Evolutionary conservation across 2,113 vertebrate species (phyloP).

Genomic region (Symphodus melops): DNA sequence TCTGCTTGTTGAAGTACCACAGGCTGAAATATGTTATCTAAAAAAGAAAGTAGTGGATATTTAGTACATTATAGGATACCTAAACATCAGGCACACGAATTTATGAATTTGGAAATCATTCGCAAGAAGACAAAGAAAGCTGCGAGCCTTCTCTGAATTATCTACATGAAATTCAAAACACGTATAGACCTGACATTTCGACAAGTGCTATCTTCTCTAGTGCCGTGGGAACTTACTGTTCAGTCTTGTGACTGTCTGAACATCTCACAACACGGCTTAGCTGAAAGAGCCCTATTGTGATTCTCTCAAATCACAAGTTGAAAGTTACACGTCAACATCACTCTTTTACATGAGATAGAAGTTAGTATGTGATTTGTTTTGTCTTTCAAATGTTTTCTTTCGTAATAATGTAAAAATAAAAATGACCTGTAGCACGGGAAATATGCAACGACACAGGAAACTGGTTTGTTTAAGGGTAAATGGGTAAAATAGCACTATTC

Average conservation of each 20-base stretch:
- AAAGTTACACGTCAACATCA: neutral
- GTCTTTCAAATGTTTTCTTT: neutral
- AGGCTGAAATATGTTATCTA: slow-evolving; percentile 97
- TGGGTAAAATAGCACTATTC: too few species aligned
- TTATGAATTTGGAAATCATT: too few species aligned
- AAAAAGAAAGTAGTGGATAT: slow-evolving; percentile 10
- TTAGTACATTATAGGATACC: neutral
- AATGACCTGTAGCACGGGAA: neutral
- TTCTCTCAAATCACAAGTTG: slow-evolving; percentile 24
- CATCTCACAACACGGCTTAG: slow-evolving; percentile 32
- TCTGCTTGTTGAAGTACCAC: slow-evolving; percentile 99
- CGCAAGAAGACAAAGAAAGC: neutral
- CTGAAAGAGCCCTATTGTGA: slow-evolving; percentile 22
- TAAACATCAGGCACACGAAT: too few species aligned
- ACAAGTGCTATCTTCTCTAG: neutral
- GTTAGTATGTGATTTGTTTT: neutral
- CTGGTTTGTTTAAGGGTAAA: too few species aligned
- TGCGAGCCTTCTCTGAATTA: neutral
- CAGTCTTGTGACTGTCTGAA: slow-evolving; percentile 41
- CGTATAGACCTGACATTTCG: neutral
- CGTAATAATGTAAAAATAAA: neutral
- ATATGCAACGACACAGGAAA: too few species aligned
- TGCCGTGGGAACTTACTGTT: slow-evolving; percentile 8
- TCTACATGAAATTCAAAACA: neutral
- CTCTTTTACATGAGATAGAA: neutral